phyloP scores from a whole-genome alignment of 1,140 invertebrate genomes.

The Drosophila nikananu region DNA sequence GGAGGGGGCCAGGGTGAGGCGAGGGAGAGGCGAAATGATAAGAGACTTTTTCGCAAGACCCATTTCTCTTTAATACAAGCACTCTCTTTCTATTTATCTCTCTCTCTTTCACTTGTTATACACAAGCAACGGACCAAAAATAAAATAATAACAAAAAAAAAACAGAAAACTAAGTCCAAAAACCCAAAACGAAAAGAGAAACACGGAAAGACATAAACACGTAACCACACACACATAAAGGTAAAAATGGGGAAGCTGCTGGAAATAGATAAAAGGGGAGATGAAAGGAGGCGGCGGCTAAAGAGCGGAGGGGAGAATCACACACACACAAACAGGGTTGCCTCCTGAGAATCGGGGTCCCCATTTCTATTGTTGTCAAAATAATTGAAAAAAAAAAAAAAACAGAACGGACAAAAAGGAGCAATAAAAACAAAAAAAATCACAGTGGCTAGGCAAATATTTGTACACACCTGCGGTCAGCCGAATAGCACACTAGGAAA shows the following conservation, averaged over 20 bases:
- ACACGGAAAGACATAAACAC: conserved; percentile 79
- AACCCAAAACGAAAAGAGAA: conserved; percentile 49
- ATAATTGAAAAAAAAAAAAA: conserved; percentile 14
- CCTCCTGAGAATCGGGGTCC: conserved; percentile 28
- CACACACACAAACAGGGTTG: conserved; percentile 43
- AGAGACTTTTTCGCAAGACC: conserved; percentile 6
- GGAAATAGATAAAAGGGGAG: conserved; percentile 47
- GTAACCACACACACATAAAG: conserved; percentile 69
- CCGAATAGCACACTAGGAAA: conserved; percentile 27
- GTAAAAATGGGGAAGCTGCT: conserved; percentile 73
- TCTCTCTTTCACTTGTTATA: conserved; percentile 41
- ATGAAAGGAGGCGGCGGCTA: background rate
- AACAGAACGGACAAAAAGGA: conserved; percentile 1
- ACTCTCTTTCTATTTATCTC: background rate
- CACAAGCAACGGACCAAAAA: conserved; percentile 62
- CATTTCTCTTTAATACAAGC: conserved; percentile 22
- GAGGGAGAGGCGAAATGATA: conserved; percentile 16
- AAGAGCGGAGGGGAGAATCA: conserved; percentile 24
- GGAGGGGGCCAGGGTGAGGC: conserved; percentile 8
- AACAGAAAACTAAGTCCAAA: conserved; percentile 4
- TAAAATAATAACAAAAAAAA: conserved; percentile 76
- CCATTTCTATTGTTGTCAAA: conserved; percentile 20
- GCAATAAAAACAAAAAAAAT: conserved; percentile 11
- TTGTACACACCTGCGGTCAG: conserved; percentile 31
- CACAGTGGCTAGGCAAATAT: conserved; percentile 24